Evolutionary conservation across 2,113 vertebrate genomes (phyloP), one percentile per base, ranked within the genome.

Genomic region (Athene noctua): DNA sequence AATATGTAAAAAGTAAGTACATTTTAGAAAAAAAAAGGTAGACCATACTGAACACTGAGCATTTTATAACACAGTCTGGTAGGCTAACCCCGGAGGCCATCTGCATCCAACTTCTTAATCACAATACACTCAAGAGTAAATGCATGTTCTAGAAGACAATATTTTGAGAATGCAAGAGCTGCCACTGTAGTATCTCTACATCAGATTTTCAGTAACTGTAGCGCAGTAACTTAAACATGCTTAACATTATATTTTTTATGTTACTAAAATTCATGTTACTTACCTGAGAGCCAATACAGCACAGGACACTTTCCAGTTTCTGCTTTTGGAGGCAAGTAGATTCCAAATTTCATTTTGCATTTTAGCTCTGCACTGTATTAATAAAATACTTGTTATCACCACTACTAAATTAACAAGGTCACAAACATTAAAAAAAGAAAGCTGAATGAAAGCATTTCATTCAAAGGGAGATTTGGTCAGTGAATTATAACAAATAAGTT

Each of bases 231-330:
- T 81, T 68, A 61, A 79, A 68, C 21, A 42, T 23, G 15, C 47
- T 67, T 55, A 80, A 65, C 10, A 70, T 13, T 40, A 10, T 36
- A 18, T 86, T 92, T 88, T 91, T 70, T 17, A 67, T 79, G 27
- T 30, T 71, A 82, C 15, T 65, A 72, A 87, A 73, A 80, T 15
- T 51, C 18, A 19, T 11, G n/a, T 74, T 27, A 93, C 97, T 94
- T 84, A 99, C 99, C 99, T 0, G 99, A 99, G 6, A 99, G 98
- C 99, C 99, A 99, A 63, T 99, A 99, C 2, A 99, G 82, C n/a
- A 99, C 98, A 51, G 99, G 99, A 80, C 99, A 99, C 34, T 99
- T 99, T 58, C 59, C 97, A 1, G 96, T 98, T 97, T 99, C 99
- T 15, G 99, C 99, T 92, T 99, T 99, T 34, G 99, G 99, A 59